Evolutionary conservation across 2,113 vertebrate species (phyloP), one percentile per base, ranked within the genome.

Genomic region (Strix uralensis): DNA sequence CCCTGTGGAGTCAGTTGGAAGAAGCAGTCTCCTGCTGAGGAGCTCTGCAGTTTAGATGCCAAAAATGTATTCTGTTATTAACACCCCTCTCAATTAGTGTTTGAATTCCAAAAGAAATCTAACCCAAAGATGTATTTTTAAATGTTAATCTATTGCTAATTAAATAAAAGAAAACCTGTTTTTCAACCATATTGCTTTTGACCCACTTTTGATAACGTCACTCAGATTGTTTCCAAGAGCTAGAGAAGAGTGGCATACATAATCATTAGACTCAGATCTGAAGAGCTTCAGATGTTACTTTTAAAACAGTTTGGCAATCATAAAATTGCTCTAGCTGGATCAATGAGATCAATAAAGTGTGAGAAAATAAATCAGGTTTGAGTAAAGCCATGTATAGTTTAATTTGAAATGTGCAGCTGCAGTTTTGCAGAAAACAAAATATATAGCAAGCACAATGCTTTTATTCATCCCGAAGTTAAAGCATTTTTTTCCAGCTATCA

Each of bases 401-500:
- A 63, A 91, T 96, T 83, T 80, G 66, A 96, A 96, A 80, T 30
- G 57, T 90, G 59, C 94, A 94, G 96, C 94, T 96, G 96, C 78
- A 66, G 17, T 94, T 96, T 82, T 61, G 71, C 82, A 94, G 88
- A 95, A 96, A 90, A 96, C 93, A 94, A 94, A 92, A 75, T 65
- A 40, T 63, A 91, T 47, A 83, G 62, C 42, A 88, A 70, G 81
- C 74, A 96, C 93, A 96, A 95, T 94, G 90, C 90, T 92, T 95
- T 96, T 94, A 95, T 97, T 97, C 93, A 97, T 46, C 66, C 83
- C 74, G 58, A 91, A 92, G 84, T 94, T 79, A 63, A 90, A 75
- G 74, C 74, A 38, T 95, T 86, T 95, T 95, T 97, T 96, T 85
- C 96, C 94, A 96, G 92, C 85, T 97, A 95, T 97, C 96, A 90